Evolutionary conservation across 2,113 vertebrate genomes (phyloP), one percentile per base, ranked within the genome.

Genomic region (Otis tarda): DNA sequence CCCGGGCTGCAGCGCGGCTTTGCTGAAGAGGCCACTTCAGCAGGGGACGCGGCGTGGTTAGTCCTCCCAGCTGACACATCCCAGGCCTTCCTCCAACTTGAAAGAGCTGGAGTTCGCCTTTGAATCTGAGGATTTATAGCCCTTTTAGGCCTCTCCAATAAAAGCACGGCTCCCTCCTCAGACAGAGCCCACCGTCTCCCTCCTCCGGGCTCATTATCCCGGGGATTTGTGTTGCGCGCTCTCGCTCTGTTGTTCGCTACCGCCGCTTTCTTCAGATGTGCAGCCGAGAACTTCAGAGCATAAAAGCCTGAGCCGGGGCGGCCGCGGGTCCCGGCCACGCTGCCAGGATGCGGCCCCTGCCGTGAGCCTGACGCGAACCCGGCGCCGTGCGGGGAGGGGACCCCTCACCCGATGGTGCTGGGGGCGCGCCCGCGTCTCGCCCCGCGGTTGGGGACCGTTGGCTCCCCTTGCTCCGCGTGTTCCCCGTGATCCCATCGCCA

Each of bases 1-100:
- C 93, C 93, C 57, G 73, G 57, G 94, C 90, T 88, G 96, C 93
- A 92, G 95, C 47, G 8, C 39, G 79, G 96, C 96, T 96, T 95
- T 96, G 81, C 95, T 97, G 92, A 96, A 96, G 97, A 97, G 95
- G 95, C 95, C 95, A 95, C 97, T 97, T 95, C 83, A 95, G 93
- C 95, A 92, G 96, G 94, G 95, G 96, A 93, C 93, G 70, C 74
- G 63, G 93, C 45, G 85, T 83, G 87, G 94, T 95, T 95, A 95
- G 91, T 95, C 96, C 95, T 95, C 95, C 90, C 55, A 41, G 94
- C 96, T 96, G 97, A 97, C 95, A 93, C 96, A 94, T 97, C 97
- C 96, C 97, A 96, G 96, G 92, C 97, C 96, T 96, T 95, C 94
- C 95, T 91, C 73, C 16, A 61, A 93, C 96, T 95, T 95, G 95